phyloP scores from a whole-genome alignment of 2,113 vertebrate genomes.

The Triplophysa tibetana region DNA sequence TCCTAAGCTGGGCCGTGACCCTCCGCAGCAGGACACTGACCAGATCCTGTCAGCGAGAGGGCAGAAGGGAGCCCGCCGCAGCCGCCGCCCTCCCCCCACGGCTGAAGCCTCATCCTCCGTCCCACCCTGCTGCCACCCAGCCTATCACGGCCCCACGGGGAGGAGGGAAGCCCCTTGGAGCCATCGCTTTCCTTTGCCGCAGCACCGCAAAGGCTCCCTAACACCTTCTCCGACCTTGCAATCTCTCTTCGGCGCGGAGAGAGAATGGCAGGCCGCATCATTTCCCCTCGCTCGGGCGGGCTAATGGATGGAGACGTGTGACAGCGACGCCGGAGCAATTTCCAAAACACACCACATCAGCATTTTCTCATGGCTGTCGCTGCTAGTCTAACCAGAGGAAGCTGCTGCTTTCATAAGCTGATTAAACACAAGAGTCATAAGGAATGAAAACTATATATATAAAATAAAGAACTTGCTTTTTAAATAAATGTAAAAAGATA shows the following conservation, averaged over 20 bases:
- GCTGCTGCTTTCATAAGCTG: not conserved
- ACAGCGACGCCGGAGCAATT: constrained; percentile 60
- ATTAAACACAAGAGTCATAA: not conserved
- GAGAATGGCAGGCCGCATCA: constrained; percentile 71
- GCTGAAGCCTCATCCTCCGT: constrained; percentile 60
- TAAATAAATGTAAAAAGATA: too few relatives aligned
- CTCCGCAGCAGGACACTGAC: constrained; percentile 97
- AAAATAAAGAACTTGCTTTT: too few relatives aligned
- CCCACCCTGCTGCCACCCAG: constrained; percentile 44
- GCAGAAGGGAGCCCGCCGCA: constrained; percentile 81
- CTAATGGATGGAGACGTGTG: constrained; percentile 68
- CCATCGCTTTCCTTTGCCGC: constrained; percentile 84
- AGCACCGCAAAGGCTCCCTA: constrained; percentile 61
- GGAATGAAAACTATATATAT: not conserved
- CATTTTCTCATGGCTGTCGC: constrained; percentile 63
- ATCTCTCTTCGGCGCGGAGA: constrained; percentile 58
- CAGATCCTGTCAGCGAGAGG: constrained; percentile 98
- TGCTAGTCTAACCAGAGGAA: constrained; percentile 5
- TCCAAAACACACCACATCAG: constrained; percentile 71
- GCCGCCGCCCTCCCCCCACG: constrained; percentile 66
- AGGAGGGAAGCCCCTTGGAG: constrained; percentile 79
- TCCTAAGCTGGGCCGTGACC: constrained; percentile 96
- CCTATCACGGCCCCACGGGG: constrained; percentile 9
- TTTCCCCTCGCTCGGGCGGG: constrained; percentile 65
- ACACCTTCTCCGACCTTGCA: constrained; percentile 78